phyloP scores from a whole-genome alignment of 2,888 invertebrate species.

The Ligdia adustata region DNA sequence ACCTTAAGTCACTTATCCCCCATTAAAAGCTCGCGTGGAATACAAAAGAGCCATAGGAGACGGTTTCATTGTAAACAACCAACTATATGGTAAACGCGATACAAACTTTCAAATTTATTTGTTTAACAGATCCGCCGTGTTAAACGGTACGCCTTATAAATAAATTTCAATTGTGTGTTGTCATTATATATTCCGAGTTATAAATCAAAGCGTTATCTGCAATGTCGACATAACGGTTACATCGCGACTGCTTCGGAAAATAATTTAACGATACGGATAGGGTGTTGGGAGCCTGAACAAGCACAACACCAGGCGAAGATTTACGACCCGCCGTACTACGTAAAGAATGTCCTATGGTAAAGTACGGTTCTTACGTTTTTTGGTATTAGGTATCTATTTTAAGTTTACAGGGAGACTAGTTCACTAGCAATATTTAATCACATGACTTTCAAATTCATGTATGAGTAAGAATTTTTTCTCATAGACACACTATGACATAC shows the following conservation, averaged over 20 bases:
- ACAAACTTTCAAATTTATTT: constrained; percentile 74
- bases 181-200: constrained; percentile 77
- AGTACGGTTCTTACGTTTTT: too few relatives aligned
- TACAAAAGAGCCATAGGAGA: constrained; percentile 64
- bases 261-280: constrained; percentile 74
- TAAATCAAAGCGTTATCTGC: constrained; percentile 80
- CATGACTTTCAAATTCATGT: too few relatives aligned
- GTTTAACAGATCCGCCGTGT: constrained; percentile 49
- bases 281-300: constrained; percentile 47
- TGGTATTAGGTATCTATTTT: too few relatives aligned
- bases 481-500: too few relatives aligned
- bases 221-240: constrained; percentile 68
- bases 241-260: constrained; percentile 68
- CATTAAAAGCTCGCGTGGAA: constrained; percentile 59
- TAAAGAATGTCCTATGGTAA: neutral
- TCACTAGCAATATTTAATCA: too few relatives aligned
- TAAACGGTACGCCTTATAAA: constrained; percentile 74
- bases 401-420: too few relatives aligned
- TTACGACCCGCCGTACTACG: neutral
- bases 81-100: constrained; percentile 69
- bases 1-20: constrained; percentile 42
- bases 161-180: constrained; percentile 81
- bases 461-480: too few relatives aligned
- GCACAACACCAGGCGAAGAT: neutral
- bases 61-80: constrained; percentile 60